Conservation (phyloP, 1,140 invertebrate genomes). For the Hylyphantes graminicola region DNA sequence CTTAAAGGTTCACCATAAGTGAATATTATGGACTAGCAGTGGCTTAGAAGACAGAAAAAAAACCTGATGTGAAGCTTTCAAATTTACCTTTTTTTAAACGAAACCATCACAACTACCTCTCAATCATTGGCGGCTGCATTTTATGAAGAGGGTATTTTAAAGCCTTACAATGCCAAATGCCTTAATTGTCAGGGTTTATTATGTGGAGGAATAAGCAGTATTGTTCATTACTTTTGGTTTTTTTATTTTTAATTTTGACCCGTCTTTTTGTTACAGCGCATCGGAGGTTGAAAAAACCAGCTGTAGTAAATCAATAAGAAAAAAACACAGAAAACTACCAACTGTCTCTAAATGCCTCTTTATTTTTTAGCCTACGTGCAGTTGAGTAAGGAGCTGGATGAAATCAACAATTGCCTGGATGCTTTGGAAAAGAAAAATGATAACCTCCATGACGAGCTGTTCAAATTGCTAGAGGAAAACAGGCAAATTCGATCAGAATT, state of each 20-base stretch:
- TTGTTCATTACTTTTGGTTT: background rate
- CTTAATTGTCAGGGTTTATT: no score
- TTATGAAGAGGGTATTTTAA: no score
- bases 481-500: constrained; percentile 47
- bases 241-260: background rate
- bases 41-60: no score
- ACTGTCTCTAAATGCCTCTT: background rate
- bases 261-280: no score
- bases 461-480: constrained; percentile 46
- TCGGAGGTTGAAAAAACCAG: background rate
- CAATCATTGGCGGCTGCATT: no score
- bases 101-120: no score
- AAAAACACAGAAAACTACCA: background rate
- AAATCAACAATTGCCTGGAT: constrained; percentile 56
- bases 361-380: constrained; percentile 36
- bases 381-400: constrained; percentile 39
- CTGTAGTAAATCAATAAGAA: background rate
- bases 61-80: no score
- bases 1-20: no score
- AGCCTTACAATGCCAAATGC: no score
- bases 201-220: no score
- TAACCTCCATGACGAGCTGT: constrained; percentile 35
- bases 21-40: no score
- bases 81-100: no score
- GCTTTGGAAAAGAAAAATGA: constrained; percentile 54